A percentile compares a stretch with the other conserved stretches of the same genome.
phyloP scores from a whole-genome alignment of 2,113 vertebrate species.

The Neomonachus schauinslandi region DNA sequence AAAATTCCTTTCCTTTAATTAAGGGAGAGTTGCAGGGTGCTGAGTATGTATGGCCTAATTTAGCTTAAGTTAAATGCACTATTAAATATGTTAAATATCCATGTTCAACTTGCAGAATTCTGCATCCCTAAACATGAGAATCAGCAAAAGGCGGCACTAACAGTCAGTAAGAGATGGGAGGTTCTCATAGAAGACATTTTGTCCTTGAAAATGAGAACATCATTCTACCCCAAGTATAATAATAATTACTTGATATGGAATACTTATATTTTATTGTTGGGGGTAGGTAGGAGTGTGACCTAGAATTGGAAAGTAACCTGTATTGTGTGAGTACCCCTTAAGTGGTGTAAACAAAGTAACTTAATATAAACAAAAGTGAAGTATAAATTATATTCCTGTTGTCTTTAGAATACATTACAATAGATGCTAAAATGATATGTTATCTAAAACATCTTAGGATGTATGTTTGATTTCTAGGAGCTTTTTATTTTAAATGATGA shows the following conservation, averaged over 20 bases:
- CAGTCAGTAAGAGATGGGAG: conserved; percentile 9
- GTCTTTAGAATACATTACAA: background rate
- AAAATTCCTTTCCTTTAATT: conserved; percentile 38
- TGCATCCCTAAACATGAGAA: conserved; percentile 1
- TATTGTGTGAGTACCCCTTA: background rate
- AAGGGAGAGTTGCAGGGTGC: background rate
- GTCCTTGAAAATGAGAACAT: conserved; percentile 6
- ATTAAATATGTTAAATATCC: conserved; percentile 39
- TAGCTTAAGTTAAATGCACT: conserved; percentile 41
- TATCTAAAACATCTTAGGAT: conserved; percentile 30
- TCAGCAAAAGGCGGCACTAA: conserved; percentile 42
- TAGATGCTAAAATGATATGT: conserved; percentile 1
- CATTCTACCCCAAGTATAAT: background rate
- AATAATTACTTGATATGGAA: conserved; percentile 5
- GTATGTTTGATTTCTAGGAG: background rate
- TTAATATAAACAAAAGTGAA: conserved; percentile 10
- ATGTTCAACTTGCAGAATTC: conserved; percentile 40
- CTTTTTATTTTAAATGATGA: conserved; percentile 26
- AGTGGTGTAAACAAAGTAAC: background rate
- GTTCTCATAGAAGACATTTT: background rate
- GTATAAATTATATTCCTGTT: conserved; percentile 12
- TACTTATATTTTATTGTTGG: background rate
- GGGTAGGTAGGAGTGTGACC: background rate
- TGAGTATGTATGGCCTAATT: background rate
- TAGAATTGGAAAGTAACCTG: background rate